phyloP scores from a whole-genome alignment of 2,888 invertebrate genomes.

The Drosophila borborema region DNA sequence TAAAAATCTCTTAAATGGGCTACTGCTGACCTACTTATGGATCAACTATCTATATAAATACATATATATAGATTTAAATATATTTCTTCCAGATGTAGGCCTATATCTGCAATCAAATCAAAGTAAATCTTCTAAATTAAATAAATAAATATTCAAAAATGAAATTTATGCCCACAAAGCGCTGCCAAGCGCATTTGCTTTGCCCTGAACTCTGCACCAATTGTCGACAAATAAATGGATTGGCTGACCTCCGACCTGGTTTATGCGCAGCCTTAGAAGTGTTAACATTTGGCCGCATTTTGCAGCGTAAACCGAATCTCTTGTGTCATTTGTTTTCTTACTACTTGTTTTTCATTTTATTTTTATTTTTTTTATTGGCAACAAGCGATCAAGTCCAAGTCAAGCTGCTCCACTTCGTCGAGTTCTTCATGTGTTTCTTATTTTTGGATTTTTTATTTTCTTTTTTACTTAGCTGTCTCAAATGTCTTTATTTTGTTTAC shows the following conservation, averaged over 20 bases:
- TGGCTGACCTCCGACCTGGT: constrained; percentile 42
- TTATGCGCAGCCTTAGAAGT: constrained; percentile 54
- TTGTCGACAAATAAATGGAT: constrained; percentile 12
- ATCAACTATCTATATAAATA: no score
- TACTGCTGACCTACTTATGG: no score
- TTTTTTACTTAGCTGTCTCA: constrained; percentile 38
- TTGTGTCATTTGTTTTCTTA: constrained; percentile 72
- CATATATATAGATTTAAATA: no score
- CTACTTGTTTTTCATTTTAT: background rate
- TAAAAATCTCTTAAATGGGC: no score
- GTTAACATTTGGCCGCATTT: constrained; percentile 62
- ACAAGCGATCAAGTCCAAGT: constrained; percentile 31
- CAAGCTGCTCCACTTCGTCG: constrained; percentile 56
- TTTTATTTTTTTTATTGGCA: constrained; percentile 19
- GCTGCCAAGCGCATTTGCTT: background rate
- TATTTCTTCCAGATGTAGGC: no score
- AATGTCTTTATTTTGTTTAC: constrained; percentile 57
- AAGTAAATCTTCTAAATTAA: no score
- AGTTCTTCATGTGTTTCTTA: constrained; percentile 26
- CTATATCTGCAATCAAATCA: no score
- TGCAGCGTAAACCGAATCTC: constrained; percentile 69
- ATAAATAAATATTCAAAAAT: no score
- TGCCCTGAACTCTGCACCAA: background rate
- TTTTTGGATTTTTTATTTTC: constrained; percentile 4
- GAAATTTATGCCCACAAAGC: no score